Conservation (phyloP, 2,113 vertebrate species). For the Natator depressus region DNA sequence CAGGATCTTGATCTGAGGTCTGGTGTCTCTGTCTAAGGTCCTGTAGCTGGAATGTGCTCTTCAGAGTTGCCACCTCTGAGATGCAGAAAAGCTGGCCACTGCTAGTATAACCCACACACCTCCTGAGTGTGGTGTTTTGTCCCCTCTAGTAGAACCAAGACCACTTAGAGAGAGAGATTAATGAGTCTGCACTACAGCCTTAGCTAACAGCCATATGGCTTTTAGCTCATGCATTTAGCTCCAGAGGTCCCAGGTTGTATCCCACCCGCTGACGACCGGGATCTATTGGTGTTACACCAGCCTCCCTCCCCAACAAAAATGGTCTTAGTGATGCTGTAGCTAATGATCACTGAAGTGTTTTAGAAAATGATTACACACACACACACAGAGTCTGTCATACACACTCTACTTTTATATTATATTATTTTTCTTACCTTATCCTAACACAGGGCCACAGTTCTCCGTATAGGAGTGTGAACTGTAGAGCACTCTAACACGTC, state of each 20-base stretch:
- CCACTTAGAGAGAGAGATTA: too few species aligned
- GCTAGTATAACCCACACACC: not conserved
- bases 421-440: not conserved
- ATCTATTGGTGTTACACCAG: too few species aligned
- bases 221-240: too few species aligned
- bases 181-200: too few species aligned
- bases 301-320: not conserved
- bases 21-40: not conserved
- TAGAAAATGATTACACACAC: too few species aligned
- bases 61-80: not conserved
- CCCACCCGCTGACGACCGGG: too few species aligned
- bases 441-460: not conserved
- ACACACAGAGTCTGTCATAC: too few species aligned
- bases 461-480: not conserved
- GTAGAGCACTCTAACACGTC: not conserved
- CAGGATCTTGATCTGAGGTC: not conserved
- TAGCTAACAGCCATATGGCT: too few species aligned
- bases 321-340: not conserved
- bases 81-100: not conserved
- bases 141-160: too few species aligned
- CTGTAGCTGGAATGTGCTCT: not conserved
- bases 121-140: too few species aligned
- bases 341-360: not conserved
- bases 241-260: too few species aligned
- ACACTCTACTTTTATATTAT: not conserved